Conservation (phyloP, 2,797 vertebrate species). For the Ctenopoma multispine region DNA sequence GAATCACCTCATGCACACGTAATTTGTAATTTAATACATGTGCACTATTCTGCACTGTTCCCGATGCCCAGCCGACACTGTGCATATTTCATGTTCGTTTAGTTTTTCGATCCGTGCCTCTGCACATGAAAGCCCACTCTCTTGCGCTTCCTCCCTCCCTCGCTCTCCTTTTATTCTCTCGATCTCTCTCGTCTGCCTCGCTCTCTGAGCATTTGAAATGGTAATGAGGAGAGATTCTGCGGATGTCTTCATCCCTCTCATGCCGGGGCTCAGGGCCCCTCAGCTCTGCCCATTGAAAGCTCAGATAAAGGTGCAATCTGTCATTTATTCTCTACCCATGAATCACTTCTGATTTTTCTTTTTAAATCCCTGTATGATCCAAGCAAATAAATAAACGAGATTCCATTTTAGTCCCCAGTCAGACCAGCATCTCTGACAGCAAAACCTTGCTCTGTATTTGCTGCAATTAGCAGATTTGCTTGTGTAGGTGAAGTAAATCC, state of each 20-base stretch:
- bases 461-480: slow-evolving; percentile 8
- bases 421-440: slow-evolving; percentile 7
- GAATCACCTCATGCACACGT: slow-evolving; percentile 30
- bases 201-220: slow-evolving; percentile 82
- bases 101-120: slow-evolving; percentile 81
- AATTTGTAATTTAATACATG: slow-evolving; percentile 50
- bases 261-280: slow-evolving; percentile 66
- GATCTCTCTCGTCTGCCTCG: slow-evolving; percentile 70
- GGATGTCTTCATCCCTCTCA: slow-evolving; percentile 81
- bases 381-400: slow-evolving; percentile 37
- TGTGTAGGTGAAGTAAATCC: slow-evolving; percentile 5
- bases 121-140: slow-evolving; percentile 82
- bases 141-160: slow-evolving; percentile 46
- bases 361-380: slow-evolving; percentile 53
- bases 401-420: slow-evolving; percentile 42
- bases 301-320: slow-evolving; percentile 78
- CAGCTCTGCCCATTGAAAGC: slow-evolving; percentile 70
- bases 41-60: slow-evolving; percentile 38
- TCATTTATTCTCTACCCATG: slow-evolving; percentile 71
- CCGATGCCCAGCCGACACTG: slow-evolving; percentile 62
- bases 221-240: slow-evolving; percentile 82
- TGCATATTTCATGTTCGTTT: slow-evolving; percentile 86
- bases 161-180: slow-evolving; percentile 68
- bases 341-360: slow-evolving; percentile 63
- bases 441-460: slow-evolving; percentile 16